Conservation (phyloP, 2,888 invertebrate genomes). For the Andrena hattorfiana region DNA sequence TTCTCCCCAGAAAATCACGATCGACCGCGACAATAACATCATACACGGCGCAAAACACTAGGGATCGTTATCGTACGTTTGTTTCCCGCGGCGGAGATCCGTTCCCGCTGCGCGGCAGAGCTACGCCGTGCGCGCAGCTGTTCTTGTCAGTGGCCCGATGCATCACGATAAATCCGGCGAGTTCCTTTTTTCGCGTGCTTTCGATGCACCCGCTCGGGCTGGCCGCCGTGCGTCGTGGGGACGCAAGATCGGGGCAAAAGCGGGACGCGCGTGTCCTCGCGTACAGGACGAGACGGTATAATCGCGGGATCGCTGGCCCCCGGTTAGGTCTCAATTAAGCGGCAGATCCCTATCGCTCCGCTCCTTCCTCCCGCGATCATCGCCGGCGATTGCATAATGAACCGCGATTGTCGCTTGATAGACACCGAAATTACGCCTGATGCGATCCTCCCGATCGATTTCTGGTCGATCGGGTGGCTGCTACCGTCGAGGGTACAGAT, state of each 20-base stretch:
- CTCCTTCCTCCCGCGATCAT: slow-evolving; percentile 18
- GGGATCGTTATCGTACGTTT: slow-evolving; percentile 59
- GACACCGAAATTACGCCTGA: slow-evolving; percentile 7
- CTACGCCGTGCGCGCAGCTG: slow-evolving; percentile 50
- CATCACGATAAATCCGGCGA: slow-evolving; percentile 64
- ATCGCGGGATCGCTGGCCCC: slow-evolving; percentile 53
- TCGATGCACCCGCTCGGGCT: slow-evolving; percentile 30
- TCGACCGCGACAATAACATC: slow-evolving; percentile 60
- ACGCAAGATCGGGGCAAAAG: slow-evolving; percentile 46
- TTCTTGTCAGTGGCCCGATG: slow-evolving; percentile 56
- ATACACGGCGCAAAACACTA: slow-evolving; percentile 52
- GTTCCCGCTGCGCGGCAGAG: slow-evolving; percentile 53
- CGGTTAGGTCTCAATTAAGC: slow-evolving; percentile 61
- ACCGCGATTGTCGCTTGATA: slow-evolving; percentile 6
- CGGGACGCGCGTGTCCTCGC: slow-evolving; percentile 43
- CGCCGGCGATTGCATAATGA: slow-evolving; percentile 32
- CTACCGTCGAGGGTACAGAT: not conserved
- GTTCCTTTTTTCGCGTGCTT: slow-evolving; percentile 63
- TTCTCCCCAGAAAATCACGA: slow-evolving; percentile 47
- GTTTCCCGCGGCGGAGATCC: slow-evolving; percentile 57
- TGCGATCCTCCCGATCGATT: slow-evolving; percentile 11
- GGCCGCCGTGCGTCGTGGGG: slow-evolving; percentile 45
- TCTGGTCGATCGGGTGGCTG: not conserved
- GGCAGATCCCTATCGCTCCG: slow-evolving; percentile 44
- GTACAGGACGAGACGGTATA: slow-evolving; percentile 47